Conservation (phyloP, 1,140 invertebrate genomes). For the Periplaneta americana region DNA sequence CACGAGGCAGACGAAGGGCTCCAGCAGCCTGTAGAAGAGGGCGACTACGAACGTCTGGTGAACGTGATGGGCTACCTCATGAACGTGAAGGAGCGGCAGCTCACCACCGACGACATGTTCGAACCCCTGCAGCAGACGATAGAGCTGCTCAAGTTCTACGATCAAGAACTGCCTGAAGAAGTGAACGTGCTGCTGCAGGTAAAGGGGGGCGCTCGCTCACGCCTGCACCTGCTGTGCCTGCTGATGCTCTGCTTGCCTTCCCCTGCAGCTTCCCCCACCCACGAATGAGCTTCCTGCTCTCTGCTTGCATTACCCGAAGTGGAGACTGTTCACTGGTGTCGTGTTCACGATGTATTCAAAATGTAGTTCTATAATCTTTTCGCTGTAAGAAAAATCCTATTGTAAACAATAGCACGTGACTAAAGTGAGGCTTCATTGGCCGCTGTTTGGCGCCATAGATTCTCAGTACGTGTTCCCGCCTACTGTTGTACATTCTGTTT, state of each 20-base stretch:
- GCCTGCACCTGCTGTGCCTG: not conserved
- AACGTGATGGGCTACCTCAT: constrained; percentile 78
- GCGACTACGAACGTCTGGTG: constrained; percentile 71
- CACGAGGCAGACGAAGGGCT: constrained; percentile 60
- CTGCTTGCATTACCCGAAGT: too few relatives aligned
- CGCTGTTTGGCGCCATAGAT: too few relatives aligned
- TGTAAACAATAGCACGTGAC: too few relatives aligned
- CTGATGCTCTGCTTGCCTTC: not conserved
- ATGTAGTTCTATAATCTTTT: too few relatives aligned
- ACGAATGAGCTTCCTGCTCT: not conserved
- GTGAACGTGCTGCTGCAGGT: constrained; percentile 73
- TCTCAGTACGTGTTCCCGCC: too few relatives aligned
- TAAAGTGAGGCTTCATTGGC: too few relatives aligned
- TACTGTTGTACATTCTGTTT: too few relatives aligned
- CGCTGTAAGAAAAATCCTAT: too few relatives aligned
- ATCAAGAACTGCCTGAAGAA: constrained; percentile 84
- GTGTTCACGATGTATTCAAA: too few relatives aligned
- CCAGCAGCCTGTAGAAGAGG: constrained; percentile 73
- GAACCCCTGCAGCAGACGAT: constrained; percentile 86
- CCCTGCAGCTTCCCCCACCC: not conserved
- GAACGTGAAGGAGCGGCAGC: constrained; percentile 68
- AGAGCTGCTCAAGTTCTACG: constrained; percentile 76
- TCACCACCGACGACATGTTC: constrained; percentile 87
- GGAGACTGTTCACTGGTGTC: too few relatives aligned
- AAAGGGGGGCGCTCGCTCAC: constrained; percentile 29